These are phyloP conservation scores for Proales similis DNA, from an alignment of 1,140 invertebrate species.

Conservation along the genomic window DNA sequence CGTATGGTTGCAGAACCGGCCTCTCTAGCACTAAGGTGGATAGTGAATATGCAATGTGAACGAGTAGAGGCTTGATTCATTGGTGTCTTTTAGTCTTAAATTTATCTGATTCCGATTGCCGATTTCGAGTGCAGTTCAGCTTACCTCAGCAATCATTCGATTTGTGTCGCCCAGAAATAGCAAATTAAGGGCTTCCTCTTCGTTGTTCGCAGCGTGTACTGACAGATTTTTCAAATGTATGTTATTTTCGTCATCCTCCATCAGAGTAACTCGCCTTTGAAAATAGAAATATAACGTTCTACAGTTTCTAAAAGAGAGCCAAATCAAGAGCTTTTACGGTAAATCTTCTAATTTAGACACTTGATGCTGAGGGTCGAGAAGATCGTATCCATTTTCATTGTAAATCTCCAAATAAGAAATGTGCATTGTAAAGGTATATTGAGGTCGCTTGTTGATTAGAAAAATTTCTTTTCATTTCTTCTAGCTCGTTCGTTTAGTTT, in stretches of 20 bases:
- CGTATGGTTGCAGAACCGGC: constrained; percentile 53
- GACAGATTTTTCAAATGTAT: constrained; percentile 61
- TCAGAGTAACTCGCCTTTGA: constrained; percentile 55
- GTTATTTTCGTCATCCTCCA: constrained; percentile 59
- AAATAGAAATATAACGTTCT: constrained; percentile 4
- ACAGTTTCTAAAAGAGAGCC: background rate
- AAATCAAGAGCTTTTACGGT: constrained; percentile 48
- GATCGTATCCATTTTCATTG: constrained; percentile 59
- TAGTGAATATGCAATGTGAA: constrained; percentile 64
- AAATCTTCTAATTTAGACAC: constrained; percentile 58
- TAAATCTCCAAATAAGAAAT: constrained; percentile 55
- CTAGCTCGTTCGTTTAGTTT: background rate
- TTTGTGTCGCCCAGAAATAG: constrained; percentile 61
- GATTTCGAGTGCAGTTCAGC: background rate
- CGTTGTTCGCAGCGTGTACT: constrained; percentile 56
- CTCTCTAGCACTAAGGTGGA: constrained; percentile 57
- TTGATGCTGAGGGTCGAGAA: constrained; percentile 57
- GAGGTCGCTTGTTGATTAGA: constrained; percentile 44
- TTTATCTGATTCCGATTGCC: background rate
- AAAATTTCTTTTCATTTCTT: background rate
- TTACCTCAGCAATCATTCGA: constrained; percentile 59
- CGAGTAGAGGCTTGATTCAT: constrained; percentile 63
- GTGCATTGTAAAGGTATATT: constrained; percentile 45
- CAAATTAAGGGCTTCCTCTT: constrained; percentile 60
- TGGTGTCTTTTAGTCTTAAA: constrained; percentile 54